Evolutionary conservation across 2,797 vertebrate species (phyloP).

Genomic region (Mionectes olivaceus): DNA sequence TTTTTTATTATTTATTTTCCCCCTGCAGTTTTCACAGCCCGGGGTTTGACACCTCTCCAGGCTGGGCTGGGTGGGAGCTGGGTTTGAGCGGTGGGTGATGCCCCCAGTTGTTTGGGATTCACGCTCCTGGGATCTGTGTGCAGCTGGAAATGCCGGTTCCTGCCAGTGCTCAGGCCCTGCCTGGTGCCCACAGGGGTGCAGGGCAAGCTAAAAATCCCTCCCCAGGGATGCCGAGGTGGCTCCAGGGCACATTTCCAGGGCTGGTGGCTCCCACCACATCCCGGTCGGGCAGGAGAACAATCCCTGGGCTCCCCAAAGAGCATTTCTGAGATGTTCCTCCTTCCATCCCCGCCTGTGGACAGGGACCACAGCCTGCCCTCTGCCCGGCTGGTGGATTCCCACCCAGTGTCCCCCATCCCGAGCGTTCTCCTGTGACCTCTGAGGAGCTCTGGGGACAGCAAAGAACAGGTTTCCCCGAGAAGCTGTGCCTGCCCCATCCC

Average conservation of each 20-base stretch:
- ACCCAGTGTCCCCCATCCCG: neutral
- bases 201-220: neutral
- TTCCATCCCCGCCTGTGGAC: neutral
- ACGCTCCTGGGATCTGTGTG: accelerated
- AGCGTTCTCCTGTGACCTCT: neutral
- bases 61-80: neutral
- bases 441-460: neutral
- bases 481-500: neutral
- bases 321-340: neutral
- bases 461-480: neutral
- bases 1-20: accelerated
- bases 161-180: accelerated
- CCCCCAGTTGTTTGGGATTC: neutral
- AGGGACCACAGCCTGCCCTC: neutral
- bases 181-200: accelerated
- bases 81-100: neutral
- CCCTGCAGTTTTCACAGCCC: no score
- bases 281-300: neutral
- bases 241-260: neutral
- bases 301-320: neutral
- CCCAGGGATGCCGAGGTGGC: neutral
- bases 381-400: neutral
- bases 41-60: neutral
- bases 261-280: neutral
- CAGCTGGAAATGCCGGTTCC: accelerated